Percentiles rank a stretch among this genome's conserved stretches.
These are phyloP conservation scores for Himalopsyche anomala DNA, from an alignment of 2,888 invertebrate genomes.

Conservation along the genomic window DNA sequence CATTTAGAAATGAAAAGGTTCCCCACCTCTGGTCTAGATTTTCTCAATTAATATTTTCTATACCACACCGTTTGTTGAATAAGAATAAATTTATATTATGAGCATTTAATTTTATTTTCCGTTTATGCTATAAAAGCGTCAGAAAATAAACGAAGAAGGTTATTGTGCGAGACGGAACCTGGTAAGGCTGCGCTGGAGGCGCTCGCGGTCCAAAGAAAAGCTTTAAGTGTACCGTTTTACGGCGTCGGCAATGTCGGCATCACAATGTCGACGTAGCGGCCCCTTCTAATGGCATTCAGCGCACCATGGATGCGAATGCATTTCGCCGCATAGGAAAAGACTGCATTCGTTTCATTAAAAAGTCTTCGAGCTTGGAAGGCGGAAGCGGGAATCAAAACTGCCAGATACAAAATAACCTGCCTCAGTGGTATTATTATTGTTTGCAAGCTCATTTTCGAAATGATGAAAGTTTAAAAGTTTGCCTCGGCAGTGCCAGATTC, in stretches of 20 bases:
- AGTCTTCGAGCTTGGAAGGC: conserved; percentile 11
- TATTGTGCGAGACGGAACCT: not conserved
- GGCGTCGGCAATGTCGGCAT: not conserved
- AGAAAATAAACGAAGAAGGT: not conserved
- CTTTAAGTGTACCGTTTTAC: conserved; percentile 24
- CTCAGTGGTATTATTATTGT: conserved; percentile 14
- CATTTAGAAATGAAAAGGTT: no score
- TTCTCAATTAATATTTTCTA: no score
- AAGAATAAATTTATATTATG: no score
- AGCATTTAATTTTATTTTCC: no score
- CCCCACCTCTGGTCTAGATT: no score
- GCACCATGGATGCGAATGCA: conserved; percentile 12
- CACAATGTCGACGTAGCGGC: not conserved
- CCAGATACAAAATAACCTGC: conserved; percentile 31
- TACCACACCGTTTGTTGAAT: no score
- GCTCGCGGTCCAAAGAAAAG: conserved; percentile 18
- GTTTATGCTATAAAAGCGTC: not conserved
- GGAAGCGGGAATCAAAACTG: conserved; percentile 37
- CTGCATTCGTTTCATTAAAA: conserved; percentile 41
- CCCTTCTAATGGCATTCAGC: not conserved
- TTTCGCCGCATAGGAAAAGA: not conserved
- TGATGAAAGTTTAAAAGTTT: conserved; percentile 13
- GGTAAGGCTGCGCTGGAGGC: not conserved
- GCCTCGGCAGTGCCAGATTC: not conserved
- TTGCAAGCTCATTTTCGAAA: conserved; percentile 32